Evolutionary conservation across 53 echinoderm and acorn worm species (phyloP), one percentile per base, ranked within the genome.

Genomic region (Paracentrotus lividus): DNA sequence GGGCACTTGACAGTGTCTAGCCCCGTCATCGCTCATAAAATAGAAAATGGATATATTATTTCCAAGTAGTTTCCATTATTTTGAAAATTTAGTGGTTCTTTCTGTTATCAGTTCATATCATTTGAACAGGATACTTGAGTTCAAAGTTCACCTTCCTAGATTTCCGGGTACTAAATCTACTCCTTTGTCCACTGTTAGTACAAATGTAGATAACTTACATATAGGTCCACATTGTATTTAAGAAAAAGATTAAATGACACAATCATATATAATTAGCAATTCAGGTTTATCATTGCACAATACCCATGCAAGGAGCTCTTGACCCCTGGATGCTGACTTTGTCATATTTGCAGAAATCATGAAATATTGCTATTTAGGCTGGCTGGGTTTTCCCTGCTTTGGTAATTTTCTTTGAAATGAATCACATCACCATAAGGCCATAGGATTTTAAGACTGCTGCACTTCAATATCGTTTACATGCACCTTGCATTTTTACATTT

Each of bases 101-200:
- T 36, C 3, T 69, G 34, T 31, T 69, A 69, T 69, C 69, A 69
- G 69, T 24, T 0, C 36, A 34, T 69, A 36, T 69, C 36, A 33
- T 69, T 29, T 69, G 69, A 69, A 69, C 77, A 77, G 77, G 77
- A 77, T 77, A n/a, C 43, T 77, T 32, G 34, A 69, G 10, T 69
- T 69, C 69, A 77, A 77, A 77, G 77, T 5, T 77, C 43, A 77
- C 43, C 43, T 24, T 77, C 5, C 24, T 43, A 77, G 77, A 42
- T 77, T 77, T 77, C 77, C 77, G 42, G 77, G 77, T 77, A 42
- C 8, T 26, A 43, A 6, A 66, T 66, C 29, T 21, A 34, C 15
- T 32, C 32, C 33, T 67, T 12, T 67, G 7, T 59, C 21, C 13
- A 67, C 33, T 3, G 26, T 61, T n/a, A n/a, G 24, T 61, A 16